Base-by-base conservation (phyloP, 2,888 invertebrate species). In the Aspidapion aeneum region DNA sequence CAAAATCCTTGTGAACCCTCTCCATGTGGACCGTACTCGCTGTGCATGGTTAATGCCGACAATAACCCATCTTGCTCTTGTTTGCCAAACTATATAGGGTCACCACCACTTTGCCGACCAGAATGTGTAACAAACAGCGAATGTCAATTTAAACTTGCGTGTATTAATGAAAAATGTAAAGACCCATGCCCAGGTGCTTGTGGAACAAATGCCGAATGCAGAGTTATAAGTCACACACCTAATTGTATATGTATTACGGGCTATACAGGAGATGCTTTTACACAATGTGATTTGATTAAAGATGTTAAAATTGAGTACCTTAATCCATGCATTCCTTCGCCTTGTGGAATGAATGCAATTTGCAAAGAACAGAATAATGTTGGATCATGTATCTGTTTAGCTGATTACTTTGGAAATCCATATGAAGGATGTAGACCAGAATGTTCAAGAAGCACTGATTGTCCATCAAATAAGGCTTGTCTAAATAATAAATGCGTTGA, bases 151-250 rank as follows among this genome's bases (percentile, higher is more conserved):
- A 81, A 88, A 72, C 81, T 85, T 74, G 88, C 90, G 17, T 90
- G 90, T 73, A 86, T 89, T 49, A 87, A 88, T 73, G 86, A 84
- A 71, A 90, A 89, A 80, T 92, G 92, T 74, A 81, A 79, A 64
- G 88, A 92, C 76, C 91, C 91, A 18, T 92, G 92, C 75, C 80
- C 84, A 1, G 86, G 87, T 64, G 87, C 87, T 18, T 92, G 92
- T 74, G 91, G 90, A 1, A 74, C 80, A 0, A 85, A 87, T 74
- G 87, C 92, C 12, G 83, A 88, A 73, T 93, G 93, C 74, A 83
- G 87, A 22, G 90, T 90, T 1, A 86, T 89, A 49, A 90, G 88
- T 71, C 92, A 93, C 74, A 87, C 86, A 50, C 88, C 91, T 0
- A 88, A 88, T 78, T 92, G 87, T 72, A 81, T 84, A 12, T 91